Evolutionary conservation across 2,888 invertebrate species (phyloP).

Genomic region (Drosophila robusta): DNA sequence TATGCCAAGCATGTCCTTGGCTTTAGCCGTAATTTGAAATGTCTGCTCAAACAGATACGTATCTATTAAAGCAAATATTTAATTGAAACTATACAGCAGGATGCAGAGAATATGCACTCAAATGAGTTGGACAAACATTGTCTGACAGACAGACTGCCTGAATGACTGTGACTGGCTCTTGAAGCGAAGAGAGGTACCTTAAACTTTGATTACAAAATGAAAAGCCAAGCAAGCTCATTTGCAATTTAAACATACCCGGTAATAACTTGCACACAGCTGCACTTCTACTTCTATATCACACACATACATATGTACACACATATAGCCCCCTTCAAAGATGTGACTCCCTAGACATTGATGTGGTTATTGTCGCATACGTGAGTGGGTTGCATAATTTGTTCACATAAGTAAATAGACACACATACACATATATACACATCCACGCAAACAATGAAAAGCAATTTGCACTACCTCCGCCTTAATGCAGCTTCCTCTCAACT

Average conservation of each 20-base stretch:
- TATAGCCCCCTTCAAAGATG: not conserved
- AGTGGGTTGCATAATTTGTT: slow-evolving; percentile 48
- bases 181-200: slow-evolving; percentile 1
- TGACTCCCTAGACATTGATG: slow-evolving; percentile 55
- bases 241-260: slow-evolving; percentile 48
- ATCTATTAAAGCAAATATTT: slow-evolving; percentile 59
- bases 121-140: slow-evolving; percentile 61
- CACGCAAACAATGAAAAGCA: slow-evolving; percentile 58
- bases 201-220: slow-evolving; percentile 54
- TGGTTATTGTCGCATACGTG: slow-evolving; percentile 63
- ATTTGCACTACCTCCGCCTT: slow-evolving; percentile 47
- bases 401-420: slow-evolving; percentile 47
- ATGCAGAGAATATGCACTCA: slow-evolving; percentile 23
- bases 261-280: slow-evolving; percentile 40
- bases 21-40: slow-evolving; percentile 25
- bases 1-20: slow-evolving; percentile 24
- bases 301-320: not conserved
- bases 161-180: slow-evolving; percentile 3
- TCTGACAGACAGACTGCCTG: slow-evolving; percentile 4
- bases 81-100: slow-evolving; percentile 53
- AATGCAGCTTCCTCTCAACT: slow-evolving; percentile 17
- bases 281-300: slow-evolving; percentile 11
- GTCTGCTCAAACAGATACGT: slow-evolving; percentile 42
- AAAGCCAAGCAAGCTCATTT: slow-evolving; percentile 53
- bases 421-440: slow-evolving; percentile 9